Conservation (phyloP, 2,113 vertebrate species). For the Hydrochoerus hydrochaeris region DNA sequence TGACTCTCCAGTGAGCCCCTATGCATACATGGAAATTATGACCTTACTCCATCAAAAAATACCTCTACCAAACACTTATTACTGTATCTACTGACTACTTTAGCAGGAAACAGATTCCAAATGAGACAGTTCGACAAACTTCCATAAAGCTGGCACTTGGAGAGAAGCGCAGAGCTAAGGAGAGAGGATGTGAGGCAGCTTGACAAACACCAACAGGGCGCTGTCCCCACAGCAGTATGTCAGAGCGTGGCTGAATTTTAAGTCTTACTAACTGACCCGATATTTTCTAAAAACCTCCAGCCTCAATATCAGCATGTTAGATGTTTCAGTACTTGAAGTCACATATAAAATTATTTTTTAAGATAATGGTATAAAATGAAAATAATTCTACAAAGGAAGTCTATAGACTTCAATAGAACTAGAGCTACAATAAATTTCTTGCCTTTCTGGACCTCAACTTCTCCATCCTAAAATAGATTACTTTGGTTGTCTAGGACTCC, state of each 20-base stretch:
- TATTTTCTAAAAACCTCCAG: background rate
- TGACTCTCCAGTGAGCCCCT: background rate
- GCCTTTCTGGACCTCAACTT: background rate
- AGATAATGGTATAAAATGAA: background rate
- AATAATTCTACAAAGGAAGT: background rate
- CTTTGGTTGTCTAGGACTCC: background rate
- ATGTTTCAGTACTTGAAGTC: background rate
- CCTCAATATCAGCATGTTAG: background rate
- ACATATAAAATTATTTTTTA: background rate
- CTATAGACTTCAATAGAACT: background rate
- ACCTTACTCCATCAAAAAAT: background rate
- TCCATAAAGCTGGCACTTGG: background rate
- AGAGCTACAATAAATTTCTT: background rate
- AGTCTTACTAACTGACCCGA: background rate
- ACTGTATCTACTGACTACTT: background rate
- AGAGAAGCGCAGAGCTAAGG: background rate
- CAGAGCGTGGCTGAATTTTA: background rate
- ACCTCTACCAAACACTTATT: background rate
- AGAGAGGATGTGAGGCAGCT: background rate
- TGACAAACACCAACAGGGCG: background rate
- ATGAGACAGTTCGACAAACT: background rate
- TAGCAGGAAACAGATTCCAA: background rate
- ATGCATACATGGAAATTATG: background rate
- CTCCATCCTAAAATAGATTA: background rate
- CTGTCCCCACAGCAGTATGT: background rate